A percentile compares a stretch with the other conserved stretches of the same genome.
Conservation (phyloP, 2,113 vertebrate genomes). For the Leptobrachium ailaonicum region DNA sequence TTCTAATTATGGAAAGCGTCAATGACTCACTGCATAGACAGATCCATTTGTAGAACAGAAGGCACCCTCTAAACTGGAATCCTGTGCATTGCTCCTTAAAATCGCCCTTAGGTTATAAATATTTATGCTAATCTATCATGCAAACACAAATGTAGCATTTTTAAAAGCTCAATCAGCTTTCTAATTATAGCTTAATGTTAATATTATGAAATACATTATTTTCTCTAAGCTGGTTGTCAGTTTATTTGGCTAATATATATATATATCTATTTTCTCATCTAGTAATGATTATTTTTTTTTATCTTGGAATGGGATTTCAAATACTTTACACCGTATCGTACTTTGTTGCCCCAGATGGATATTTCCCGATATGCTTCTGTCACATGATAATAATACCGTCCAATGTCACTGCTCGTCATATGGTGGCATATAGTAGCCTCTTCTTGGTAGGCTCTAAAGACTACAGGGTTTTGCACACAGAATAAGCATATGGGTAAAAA, state of each 20-base stretch:
- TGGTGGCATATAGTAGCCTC: too few relatives aligned
- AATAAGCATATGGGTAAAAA: too few relatives aligned
- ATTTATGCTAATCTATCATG: constrained; percentile 14
- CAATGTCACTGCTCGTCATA: too few relatives aligned
- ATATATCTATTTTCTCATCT: neutral
- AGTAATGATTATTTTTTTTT: neutral
- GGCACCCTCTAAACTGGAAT: constrained; percentile 12
- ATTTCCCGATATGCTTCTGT: too few relatives aligned
- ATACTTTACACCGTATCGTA: neutral
- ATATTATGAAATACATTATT: constrained; percentile 18
- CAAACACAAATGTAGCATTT: constrained; percentile 14
- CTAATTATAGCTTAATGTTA: constrained; percentile 27
- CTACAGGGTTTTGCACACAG: too few relatives aligned
- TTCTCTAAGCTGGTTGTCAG: neutral
- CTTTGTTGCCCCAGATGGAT: too few relatives aligned
- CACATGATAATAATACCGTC: too few relatives aligned
- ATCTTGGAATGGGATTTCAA: neutral
- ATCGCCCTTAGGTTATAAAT: constrained; percentile 23
- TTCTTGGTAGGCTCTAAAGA: too few relatives aligned
- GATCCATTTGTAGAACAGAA: constrained; percentile 22
- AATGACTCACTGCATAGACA: constrained; percentile 25
- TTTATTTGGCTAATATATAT: neutral
- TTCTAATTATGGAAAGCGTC: constrained; percentile 14
- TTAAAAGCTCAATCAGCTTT: neutral
- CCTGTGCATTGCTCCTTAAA: constrained; percentile 29